Evolutionary conservation across 2,888 invertebrate genomes (phyloP), one percentile per base, ranked within the genome.

Genomic region (Unio delphinus): DNA sequence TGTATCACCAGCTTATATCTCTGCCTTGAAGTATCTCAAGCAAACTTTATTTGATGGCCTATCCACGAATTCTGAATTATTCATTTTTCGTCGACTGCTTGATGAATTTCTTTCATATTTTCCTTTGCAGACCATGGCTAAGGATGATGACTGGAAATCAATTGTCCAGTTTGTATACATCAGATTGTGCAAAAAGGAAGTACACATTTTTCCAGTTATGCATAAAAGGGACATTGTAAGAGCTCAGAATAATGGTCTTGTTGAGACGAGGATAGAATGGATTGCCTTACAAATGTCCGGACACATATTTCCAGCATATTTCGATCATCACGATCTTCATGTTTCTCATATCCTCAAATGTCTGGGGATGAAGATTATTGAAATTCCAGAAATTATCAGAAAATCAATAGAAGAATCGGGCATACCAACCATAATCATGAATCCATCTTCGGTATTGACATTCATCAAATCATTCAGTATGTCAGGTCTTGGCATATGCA

Each of bases 1-100:
- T 8, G 76, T 87, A 61, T 81, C 82, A 5, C 83, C 82, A 8
- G 81, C 84, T 4, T 87, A 86, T 65, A 68, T 83, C 7, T 55
- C 64, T 18, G 72, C 75, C 6, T 45, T 83, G 18, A 17, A 65
- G 6, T 30, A 58, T 2, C n/a, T 76, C 28, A 74, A 79, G 60
- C 15, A 55, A 3, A 3, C 61, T 11, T 0, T 61, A 5, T 73
- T 68, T 55, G 28, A 67, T 56, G 26, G 45, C 45, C 45, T 45
- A 2, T 45, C 45, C 45, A 45, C 11, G 15, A 8, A 45, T 45
- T 45, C 45, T 30, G 30, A 30, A 30, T 8, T 7, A 8, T 34
- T 8, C 3, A 45, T 15, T 15, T 15, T 45, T 45, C 15, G 45
- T 2, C 45, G 45, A 45, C 15, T 45, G 3, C 11, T 45, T 2